A percentile compares a stretch with the other conserved stretches of the same genome.
phyloP scores from a whole-genome alignment of 2,113 vertebrate species.

The Telmatochromis bifrenatus region DNA sequence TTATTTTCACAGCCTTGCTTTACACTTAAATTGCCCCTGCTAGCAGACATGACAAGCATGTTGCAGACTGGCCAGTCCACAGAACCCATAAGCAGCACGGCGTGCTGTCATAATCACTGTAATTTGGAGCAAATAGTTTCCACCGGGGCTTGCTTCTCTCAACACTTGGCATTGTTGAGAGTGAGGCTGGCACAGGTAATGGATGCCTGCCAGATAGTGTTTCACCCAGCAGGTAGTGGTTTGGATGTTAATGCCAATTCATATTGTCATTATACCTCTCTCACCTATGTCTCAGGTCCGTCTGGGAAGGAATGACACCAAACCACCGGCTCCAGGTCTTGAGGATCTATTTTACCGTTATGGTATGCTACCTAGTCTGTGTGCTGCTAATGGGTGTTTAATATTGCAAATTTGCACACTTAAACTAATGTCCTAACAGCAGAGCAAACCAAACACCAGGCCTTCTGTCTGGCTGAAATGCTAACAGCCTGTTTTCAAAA shows the following conservation, averaged over 20 bases:
- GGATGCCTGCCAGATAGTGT: not conserved
- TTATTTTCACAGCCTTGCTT: not conserved
- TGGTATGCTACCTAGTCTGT: conserved; percentile 46
- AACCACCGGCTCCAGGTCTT: conserved; percentile 63
- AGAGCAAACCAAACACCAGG: conserved; percentile 1
- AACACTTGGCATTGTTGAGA: not conserved
- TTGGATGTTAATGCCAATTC: not conserved
- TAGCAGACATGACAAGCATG: not conserved
- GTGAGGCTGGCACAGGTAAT: not conserved
- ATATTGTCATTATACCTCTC: not conserved
- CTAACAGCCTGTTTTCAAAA: conserved; percentile 10
- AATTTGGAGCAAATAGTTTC: conserved; percentile 57
- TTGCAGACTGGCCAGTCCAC: not conserved
- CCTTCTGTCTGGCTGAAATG: not conserved
- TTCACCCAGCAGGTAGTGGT: conserved; percentile 17
- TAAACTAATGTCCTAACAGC: conserved; percentile 4
- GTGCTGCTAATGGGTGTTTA: conserved; percentile 20
- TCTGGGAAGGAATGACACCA: conserved; percentile 59
- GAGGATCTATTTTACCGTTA: conserved; percentile 72
- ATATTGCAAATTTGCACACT: conserved; percentile 20
- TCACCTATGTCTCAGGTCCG: conserved; percentile 60
- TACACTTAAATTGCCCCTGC: not conserved
- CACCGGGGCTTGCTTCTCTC: conserved; percentile 18
- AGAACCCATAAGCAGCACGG: not conserved
- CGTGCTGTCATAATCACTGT: conserved; percentile 34